Evolutionary conservation across 2,888 invertebrate species (phyloP).

Genomic region (Torymus aiolomorphi): DNA sequence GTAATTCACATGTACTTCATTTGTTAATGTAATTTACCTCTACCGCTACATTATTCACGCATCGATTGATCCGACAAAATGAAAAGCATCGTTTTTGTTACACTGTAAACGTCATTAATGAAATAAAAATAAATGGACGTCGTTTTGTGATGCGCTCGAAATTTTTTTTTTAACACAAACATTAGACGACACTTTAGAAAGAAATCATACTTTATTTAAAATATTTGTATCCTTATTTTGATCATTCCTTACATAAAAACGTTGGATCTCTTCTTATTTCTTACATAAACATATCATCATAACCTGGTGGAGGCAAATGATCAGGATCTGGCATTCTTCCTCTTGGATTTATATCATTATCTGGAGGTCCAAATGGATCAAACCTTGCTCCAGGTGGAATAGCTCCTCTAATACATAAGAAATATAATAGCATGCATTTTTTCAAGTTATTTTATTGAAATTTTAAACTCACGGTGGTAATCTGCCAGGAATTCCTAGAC

Average conservation of each 20-base stretch:
- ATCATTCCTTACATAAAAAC: slow-evolving; percentile 19
- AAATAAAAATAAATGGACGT: slow-evolving; percentile 67
- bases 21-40: slow-evolving; percentile 61
- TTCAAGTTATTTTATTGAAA: slow-evolving; percentile 9
- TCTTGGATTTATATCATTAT: slow-evolving; percentile 64
- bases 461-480: slow-evolving; percentile 77
- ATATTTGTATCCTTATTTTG: slow-evolving; percentile 37
- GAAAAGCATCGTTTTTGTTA: slow-evolving; percentile 64
- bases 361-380: slow-evolving; percentile 88
- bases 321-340: slow-evolving; percentile 81
- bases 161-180: slow-evolving; percentile 27
- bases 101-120: slow-evolving; percentile 66
- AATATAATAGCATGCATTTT: slow-evolving; percentile 1
- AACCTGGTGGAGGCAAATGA: slow-evolving; percentile 86
- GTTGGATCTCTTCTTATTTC: neutral
- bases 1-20: slow-evolving; percentile 44
- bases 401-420: slow-evolving; percentile 77
- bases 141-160: slow-evolving; percentile 62
- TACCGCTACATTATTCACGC: slow-evolving; percentile 62
- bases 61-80: slow-evolving; percentile 49
- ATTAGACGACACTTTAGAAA: slow-evolving; percentile 42
- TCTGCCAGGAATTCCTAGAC: slow-evolving; percentile 79
- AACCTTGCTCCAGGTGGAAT: slow-evolving; percentile 89
- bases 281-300: slow-evolving; percentile 87
- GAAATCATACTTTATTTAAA: slow-evolving; percentile 42